Base-by-base conservation (phyloP, 2,888 invertebrate species). In the Thymelicus sylvestris region DNA sequence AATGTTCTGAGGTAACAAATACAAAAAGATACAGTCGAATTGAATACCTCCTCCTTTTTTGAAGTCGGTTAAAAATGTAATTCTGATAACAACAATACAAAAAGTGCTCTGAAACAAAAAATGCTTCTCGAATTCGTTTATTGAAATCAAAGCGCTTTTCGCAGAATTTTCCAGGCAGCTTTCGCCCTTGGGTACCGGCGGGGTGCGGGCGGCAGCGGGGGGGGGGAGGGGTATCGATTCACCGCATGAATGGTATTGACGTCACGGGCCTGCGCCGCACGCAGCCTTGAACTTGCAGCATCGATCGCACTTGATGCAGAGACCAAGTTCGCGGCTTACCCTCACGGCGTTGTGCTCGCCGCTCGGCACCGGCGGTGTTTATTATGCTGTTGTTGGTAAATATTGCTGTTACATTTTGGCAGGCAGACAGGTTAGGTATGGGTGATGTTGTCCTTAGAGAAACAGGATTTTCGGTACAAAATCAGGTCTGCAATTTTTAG, bases 211-310 rank as follows among this genome's bases (percentile, higher is more conserved):
- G 10, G 61, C 31, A 64, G 65, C 66, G 19, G 47, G 24, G 47
- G 71, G 66, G 65, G 68, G 31, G 47, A 13, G 50, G 72, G 65
- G 66, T 67, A 61, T 73, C 70, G 74, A 75, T 64, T 71, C 63
- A 73, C 48, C 66, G 75, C 68, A 79, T 79, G 79, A 79, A 79
- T 80, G 79, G 78, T 74, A 67, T 64, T 77, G 78, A 80, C 80
- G 80, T 80, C 80, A 80, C 74, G 67, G 72, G 77, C 66, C 72
- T 72, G 78, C 77, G 76, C 63, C 76, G 77, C 74, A 73, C 79
- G 77, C 57, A 74, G 75, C 81, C 83, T 82, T 83, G 83, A 83
- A 82, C 83, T 80, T 82, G 81, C 78, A 82, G 80, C 78, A 82
- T 83, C 79, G 83, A 83, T 81, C 77, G 83, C 82, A 81, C 81